These are phyloP conservation scores for Zaprionus obscuricornis DNA, from an alignment of 2,888 invertebrate genomes.

Conservation along the genomic window DNA sequence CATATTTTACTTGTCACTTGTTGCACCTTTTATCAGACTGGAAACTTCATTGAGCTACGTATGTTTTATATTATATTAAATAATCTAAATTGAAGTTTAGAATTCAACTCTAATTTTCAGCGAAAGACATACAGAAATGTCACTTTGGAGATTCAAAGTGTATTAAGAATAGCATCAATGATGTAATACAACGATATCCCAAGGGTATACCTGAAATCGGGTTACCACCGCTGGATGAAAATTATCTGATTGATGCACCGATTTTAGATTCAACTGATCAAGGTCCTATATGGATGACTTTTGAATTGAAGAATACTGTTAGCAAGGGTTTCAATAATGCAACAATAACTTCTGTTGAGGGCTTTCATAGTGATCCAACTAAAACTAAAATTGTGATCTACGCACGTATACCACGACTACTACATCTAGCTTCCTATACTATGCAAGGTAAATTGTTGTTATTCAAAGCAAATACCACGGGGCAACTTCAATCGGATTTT, in stretches of 20 bases:
- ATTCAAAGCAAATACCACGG: conserved; percentile 45
- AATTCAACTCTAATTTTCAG: conserved; percentile 21
- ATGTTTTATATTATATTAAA: conserved; percentile 7
- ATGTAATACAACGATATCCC: conserved; percentile 37
- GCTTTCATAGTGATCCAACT: conserved; percentile 55
- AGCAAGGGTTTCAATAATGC: conserved; percentile 50
- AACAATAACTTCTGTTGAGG: conserved; percentile 49
- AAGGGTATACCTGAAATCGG: conserved; percentile 55
- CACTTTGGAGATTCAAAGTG: conserved; percentile 47
- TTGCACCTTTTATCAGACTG: background rate
- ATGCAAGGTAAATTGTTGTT: conserved; percentile 34
- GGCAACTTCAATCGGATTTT: conserved; percentile 44
- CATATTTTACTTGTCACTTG: conserved; percentile 1
- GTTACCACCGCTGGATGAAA: conserved; percentile 33
- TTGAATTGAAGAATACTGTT: conserved; percentile 25
- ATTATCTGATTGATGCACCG: background rate
- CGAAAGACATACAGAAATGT: conserved; percentile 51
- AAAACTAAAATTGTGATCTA: conserved; percentile 43
- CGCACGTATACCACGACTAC: conserved; percentile 42
- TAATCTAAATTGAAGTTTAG: background rate
- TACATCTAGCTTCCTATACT: conserved; percentile 37
- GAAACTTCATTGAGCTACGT: conserved; percentile 29
- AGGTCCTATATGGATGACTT: conserved; percentile 39
- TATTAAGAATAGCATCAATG: conserved; percentile 40
- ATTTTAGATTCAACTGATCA: conserved; percentile 1